Percentiles rank a stretch among this genome's conserved stretches.
These are phyloP conservation scores for Poecilia gillii DNA, from an alignment of 2,797 vertebrate species.

Conservation along the genomic window DNA sequence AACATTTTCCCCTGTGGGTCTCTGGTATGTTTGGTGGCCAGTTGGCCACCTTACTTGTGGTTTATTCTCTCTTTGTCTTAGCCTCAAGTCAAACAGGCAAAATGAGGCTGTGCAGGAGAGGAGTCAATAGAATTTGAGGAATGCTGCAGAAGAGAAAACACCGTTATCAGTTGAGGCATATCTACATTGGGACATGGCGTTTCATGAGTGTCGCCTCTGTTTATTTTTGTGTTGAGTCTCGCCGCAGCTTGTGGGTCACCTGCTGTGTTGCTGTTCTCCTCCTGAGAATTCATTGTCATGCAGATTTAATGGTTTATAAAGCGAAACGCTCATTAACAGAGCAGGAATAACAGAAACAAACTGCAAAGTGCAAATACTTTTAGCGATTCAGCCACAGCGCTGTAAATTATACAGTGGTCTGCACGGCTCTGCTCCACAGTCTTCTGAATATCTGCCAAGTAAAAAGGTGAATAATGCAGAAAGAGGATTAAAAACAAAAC, in stretches of 20 bases:
- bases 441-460: conserved; percentile 16
- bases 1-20: conserved; percentile 13
- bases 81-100: conserved; percentile 16
- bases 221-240: conserved; percentile 7
- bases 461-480: conserved; percentile 40
- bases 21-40: conserved; percentile 25
- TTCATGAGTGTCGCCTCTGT: conserved; percentile 5
- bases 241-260: conserved; percentile 41
- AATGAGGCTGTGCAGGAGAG: conserved; percentile 12
- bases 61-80: conserved; percentile 17
- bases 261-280: conserved; percentile 15
- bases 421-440: not conserved
- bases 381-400: not conserved
- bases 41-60: not conserved
- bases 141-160: conserved; percentile 33
- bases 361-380: conserved; percentile 4
- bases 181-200: not conserved
- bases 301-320: conserved; percentile 4
- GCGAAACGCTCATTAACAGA: conserved; percentile 2
- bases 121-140: conserved; percentile 54
- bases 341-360: conserved; percentile 6
- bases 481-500: conserved; percentile 16
- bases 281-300: not conserved
- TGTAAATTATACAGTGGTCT: conserved; percentile 2
- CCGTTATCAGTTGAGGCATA: conserved; percentile 5